Evolutionary conservation across 2,888 invertebrate species (phyloP), one percentile per base, ranked within the genome.

Genomic region (Melinaea menophilus): DNA sequence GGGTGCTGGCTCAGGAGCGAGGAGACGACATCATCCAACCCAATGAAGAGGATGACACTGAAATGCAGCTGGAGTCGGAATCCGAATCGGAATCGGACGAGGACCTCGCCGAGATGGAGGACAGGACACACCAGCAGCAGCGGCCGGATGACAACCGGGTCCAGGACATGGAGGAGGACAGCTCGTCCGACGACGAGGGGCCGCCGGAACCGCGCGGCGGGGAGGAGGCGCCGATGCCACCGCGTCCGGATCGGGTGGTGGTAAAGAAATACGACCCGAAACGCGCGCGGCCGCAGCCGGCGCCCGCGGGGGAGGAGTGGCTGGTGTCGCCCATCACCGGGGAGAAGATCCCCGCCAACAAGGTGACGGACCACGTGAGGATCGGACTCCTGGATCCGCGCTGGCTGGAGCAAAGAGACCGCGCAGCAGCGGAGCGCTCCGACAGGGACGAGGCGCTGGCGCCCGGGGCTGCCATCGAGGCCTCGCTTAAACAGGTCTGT

Each of bases 311-410:
- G 59, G 97, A 97, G 78, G 97, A 98, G 79, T 99, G 95, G 92
- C 94, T 99, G 61, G 97, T 99, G 69, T 99, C 99, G 0, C 99
- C 99, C 0, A 97, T 99, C 78, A 99, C 99, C 0, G 99, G 99
- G 48, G 99, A 99, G 84, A 95, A 96, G 82, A 98, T 99, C 75
- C 98, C 98, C 0, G 98, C 98, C 0, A 97, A 96, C 78, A 98
- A 99, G 87, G 96, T 99, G 65, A 98, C 98, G 65, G 98, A 99
- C 76, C 99, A 99, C 87, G 97, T 99, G 94, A 95, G 98, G 72
- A 98, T 98, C 84, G 98, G 98, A 22, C 88, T 99, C 72, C 86
- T 99, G 73, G 99, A 99, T 93, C 98, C 98, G 13, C 95, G 98
- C 75, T 99, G 99, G 98, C 95, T 99, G 67, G 99, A 99, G 84